Conservation (phyloP, 2,113 vertebrate species). For the Capreolus pygargus region DNA sequence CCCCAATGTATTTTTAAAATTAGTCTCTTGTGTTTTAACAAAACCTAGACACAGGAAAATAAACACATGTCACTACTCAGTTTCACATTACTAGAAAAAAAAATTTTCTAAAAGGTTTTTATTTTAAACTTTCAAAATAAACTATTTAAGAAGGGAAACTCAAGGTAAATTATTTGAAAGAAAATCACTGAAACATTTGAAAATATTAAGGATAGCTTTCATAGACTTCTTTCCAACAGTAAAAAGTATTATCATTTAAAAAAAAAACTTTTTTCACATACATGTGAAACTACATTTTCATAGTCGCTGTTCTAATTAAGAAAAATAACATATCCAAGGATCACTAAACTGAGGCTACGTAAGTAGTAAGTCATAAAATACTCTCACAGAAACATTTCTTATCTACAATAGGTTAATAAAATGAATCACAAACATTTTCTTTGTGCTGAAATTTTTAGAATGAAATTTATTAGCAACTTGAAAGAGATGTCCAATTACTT, state of each 20-base stretch:
- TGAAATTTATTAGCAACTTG: constrained; percentile 32
- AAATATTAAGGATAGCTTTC: constrained; percentile 21
- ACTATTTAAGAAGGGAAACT: constrained; percentile 16
- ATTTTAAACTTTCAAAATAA: constrained; percentile 36
- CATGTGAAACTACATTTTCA: constrained; percentile 29
- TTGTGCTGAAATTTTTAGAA: not conserved
- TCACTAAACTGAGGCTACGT: not conserved
- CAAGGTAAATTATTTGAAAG: constrained; percentile 20
- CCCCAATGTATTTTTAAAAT: constrained; percentile 38
- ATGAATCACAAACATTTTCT: not conserved
- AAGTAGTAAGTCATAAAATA: not conserved
- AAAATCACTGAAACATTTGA: not conserved
- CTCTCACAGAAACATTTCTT: constrained; percentile 8
- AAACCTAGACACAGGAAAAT: constrained; percentile 23
- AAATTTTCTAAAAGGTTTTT: constrained; percentile 19
- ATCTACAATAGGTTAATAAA: not conserved
- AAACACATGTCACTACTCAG: constrained; percentile 2
- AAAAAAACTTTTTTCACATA: not conserved
- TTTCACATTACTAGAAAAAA: constrained; percentile 21
- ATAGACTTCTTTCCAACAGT: constrained; percentile 20
- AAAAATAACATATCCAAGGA: not conserved
- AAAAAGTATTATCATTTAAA: not conserved
- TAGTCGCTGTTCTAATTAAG: not conserved
- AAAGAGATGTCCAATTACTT: constrained; percentile 58
- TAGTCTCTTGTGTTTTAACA: constrained; percentile 15